Base-by-base conservation (phyloP, 2,888 invertebrate genomes). In the Serripes groenlandicus region DNA sequence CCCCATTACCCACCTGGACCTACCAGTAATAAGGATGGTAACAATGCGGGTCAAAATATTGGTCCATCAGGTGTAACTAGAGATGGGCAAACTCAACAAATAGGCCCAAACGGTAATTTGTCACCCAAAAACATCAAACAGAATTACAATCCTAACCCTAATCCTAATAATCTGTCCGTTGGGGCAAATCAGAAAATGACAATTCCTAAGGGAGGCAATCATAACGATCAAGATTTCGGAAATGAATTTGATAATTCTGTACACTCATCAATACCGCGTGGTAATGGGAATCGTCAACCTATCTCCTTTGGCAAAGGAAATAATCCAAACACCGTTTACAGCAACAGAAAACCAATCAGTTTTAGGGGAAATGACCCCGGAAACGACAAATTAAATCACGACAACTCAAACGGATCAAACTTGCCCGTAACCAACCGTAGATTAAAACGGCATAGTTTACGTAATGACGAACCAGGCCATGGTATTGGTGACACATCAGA, bases 321-420 rank as follows among this genome's bases (percentile, higher is more conserved):
- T n/a, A 28, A 62, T n/a, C 11, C 18, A 18, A n/a, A 62, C n/a
- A 62, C 34, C n/a, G 34, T 62, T 15, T n/a, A 34, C 18, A 34
- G n/a, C 34, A 62, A 62, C n/a, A 15, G 62, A 18, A 73, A 73
- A 62, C 73, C 60, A 3, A 32, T 69, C 32, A 42, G 75, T 21
- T 58, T 68, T 26, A 23, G 69, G n/a, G 28, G 60, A 5, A 58
- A 69, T 60, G 75, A 75, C 42, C 34, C 68, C 15, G 21, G 9
- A 23, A 34, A 62, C 7, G 34, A 62, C 21, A 35, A 62, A 30
- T 62, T 32, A 21, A 62, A 34, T 1, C 62, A 62, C 32, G 34
- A 28, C 3, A 23, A 58, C 3, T 28, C 58, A 3, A n/a, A 58
- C 26, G 58, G 58, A 4, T 9, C 11, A 26, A 26, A 58, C 15